Base-by-base conservation (phyloP, 2,797 vertebrate species). In the Spea hammondii region DNA sequence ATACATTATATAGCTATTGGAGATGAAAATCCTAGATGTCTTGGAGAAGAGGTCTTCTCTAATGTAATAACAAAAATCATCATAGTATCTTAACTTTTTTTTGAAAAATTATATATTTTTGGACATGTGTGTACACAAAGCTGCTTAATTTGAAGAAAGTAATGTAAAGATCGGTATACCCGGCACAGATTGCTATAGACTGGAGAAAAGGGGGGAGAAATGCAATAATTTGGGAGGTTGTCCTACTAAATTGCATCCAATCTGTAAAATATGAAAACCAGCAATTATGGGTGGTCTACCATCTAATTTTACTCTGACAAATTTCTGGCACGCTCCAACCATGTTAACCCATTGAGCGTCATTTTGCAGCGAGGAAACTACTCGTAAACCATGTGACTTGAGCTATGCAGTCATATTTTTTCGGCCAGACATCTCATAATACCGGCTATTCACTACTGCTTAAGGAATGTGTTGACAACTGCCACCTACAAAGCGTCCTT, bases 391-490 rank as follows among this genome's bases (percentile, higher is more conserved):
- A 77, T 69, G 55, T 60, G 65, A 69, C 69, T 65, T 70, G 45
- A 74, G 51, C 70, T 78, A 70, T 69, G 78, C 69, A 48, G 70
- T 73, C 65, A 5, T 50, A 45, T 79, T 74, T 79, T 70, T 72
- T 64, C 73, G 70, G 75, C 74, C 74, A 71, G 53, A 46, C 69
- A 50, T 72, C 68, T 67, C 55, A 82, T 82, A 82, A 82, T 82
- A 65, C 70, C 65, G 75, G 65, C 75, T 70, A 77, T 82, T 82
- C 80, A 82, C 44, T 44, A 46, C 75, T 9, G 75, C 57, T n/a
- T 60, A 66, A 74, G 80, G 80, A 82, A 82, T 82, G 80, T 82
- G 80, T 78, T 82, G 80, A 82, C 80, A 82, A 74, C 79, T 77
- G 71, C 70, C 80, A 82, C 80, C 80, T 82, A 78, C 80, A 82